A percentile compares a stretch with the other conserved stretches of the same genome.
These are phyloP conservation scores for Temnothorax rugatulus DNA, from an alignment of 2,888 invertebrate genomes.

Conservation along the genomic window DNA sequence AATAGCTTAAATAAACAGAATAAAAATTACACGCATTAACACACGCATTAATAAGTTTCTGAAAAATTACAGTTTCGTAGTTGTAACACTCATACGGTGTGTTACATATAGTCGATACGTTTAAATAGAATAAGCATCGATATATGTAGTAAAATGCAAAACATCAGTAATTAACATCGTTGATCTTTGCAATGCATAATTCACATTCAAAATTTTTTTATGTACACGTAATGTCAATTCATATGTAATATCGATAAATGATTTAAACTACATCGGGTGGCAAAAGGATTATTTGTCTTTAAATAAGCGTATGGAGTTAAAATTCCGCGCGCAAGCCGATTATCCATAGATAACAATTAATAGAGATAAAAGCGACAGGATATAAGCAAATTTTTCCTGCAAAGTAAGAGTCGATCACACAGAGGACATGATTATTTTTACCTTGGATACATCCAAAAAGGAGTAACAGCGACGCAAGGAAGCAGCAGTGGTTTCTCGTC, in stretches of 20 bases:
- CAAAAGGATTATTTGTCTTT: background rate
- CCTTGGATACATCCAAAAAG: conserved; percentile 29
- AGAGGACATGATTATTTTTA: background rate
- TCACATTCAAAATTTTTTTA: background rate
- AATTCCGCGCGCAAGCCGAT: background rate
- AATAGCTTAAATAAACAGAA: background rate
- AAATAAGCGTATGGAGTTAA: background rate
- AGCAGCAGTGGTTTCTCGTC: conserved; percentile 6
- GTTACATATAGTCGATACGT: background rate
- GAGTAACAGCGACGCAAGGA: background rate
- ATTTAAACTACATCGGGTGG: background rate
- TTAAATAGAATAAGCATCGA: background rate
- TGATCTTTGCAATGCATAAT: background rate
- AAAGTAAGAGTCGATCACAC: background rate
- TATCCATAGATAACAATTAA: background rate
- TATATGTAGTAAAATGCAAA: background rate
- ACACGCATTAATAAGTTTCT: background rate
- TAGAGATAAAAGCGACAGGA: background rate
- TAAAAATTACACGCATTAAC: background rate
- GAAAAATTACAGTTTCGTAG: background rate
- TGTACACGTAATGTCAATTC: background rate
- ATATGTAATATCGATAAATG: background rate
- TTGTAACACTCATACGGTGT: background rate
- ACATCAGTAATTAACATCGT: background rate
- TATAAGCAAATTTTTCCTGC: background rate